Conservation (phyloP, 2,888 invertebrate genomes). For the Listrodromus nycthemerus region DNA sequence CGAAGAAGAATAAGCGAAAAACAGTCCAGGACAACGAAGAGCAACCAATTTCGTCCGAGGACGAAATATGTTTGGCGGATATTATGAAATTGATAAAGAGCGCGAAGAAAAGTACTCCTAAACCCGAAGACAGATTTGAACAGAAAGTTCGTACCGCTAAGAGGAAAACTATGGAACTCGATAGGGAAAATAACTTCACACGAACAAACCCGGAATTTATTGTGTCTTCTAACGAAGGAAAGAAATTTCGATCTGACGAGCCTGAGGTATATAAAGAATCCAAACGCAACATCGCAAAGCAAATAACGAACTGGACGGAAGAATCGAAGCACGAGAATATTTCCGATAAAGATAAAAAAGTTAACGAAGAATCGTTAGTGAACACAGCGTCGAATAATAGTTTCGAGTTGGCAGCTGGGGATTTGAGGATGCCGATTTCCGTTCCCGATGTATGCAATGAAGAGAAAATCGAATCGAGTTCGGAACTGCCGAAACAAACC, state of each 20-base stretch:
- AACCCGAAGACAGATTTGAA: conserved; percentile 44
- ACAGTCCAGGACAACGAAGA: conserved; percentile 66
- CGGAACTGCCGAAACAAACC: not conserved
- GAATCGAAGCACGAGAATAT: conserved; percentile 17
- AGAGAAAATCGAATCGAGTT: not conserved
- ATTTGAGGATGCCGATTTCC: not conserved
- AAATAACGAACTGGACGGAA: not conserved
- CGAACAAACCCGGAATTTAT: not conserved
- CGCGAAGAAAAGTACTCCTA: conserved; percentile 60
- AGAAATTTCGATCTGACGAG: conserved; percentile 35
- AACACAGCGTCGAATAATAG: not conserved
- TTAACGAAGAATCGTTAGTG: not conserved
- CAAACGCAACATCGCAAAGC: conserved; percentile 51
- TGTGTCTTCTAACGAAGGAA: conserved; percentile 25
- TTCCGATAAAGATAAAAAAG: conserved; percentile 3
- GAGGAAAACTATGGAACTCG: conserved; percentile 71
- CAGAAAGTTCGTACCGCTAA: conserved; percentile 68
- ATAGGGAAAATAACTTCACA: conserved; percentile 46
- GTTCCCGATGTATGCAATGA: not conserved
- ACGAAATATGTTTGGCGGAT: conserved; percentile 76
- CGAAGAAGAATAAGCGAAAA: conserved; percentile 77
- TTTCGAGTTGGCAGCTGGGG: not conserved
- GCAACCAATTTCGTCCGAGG: conserved; percentile 68
- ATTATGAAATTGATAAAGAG: conserved; percentile 78
- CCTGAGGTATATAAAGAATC: conserved; percentile 61